Conservation (phyloP, 2,797 vertebrate species). For the Trachurus trachurus region DNA sequence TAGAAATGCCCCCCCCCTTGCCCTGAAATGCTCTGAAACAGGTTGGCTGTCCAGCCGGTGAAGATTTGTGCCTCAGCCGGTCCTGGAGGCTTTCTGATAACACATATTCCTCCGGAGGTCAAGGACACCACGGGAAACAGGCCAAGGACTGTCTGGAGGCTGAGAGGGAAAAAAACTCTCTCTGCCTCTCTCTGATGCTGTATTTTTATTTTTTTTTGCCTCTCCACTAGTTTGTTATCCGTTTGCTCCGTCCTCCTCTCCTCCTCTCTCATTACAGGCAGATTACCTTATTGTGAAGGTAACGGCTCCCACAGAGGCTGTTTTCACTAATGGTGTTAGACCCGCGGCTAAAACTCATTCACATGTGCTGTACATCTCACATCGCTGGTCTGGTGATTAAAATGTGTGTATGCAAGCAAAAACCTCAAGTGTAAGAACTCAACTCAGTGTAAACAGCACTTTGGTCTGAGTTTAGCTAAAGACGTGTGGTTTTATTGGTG, state of each 20-base stretch:
- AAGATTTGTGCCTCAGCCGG: conserved; percentile 54
- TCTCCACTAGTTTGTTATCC: conserved; percentile 1
- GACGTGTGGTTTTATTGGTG: no score
- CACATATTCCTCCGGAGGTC: conserved; percentile 34
- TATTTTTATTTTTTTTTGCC: not conserved
- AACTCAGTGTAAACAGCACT: not conserved
- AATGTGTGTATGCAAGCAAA: conserved; percentile 5
- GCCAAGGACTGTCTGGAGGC: conserved; percentile 27
- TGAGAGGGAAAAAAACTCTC: not conserved
- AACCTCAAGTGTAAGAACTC: not conserved
- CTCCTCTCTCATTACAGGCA: conserved; percentile 25
- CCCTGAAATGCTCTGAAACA: not conserved
- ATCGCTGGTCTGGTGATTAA: conserved; percentile 1
- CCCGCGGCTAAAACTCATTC: conserved; percentile 23
- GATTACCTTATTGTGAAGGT: conserved; percentile 25
- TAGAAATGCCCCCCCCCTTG: conserved; percentile 1
- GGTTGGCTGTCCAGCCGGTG: conserved; percentile 26
- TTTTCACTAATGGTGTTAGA: conserved; percentile 29
- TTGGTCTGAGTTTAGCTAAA: not conserved
- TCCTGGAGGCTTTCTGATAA: conserved; percentile 50
- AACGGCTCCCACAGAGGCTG: conserved; percentile 35
- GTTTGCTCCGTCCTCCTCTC: not conserved
- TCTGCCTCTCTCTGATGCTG: not conserved
- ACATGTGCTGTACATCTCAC: not conserved
- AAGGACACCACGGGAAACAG: conserved; percentile 40